Evolutionary conservation across 2,797 vertebrate genomes (phyloP), one percentile per base, ranked within the genome.

Genomic region (Pangasius djambal): DNA sequence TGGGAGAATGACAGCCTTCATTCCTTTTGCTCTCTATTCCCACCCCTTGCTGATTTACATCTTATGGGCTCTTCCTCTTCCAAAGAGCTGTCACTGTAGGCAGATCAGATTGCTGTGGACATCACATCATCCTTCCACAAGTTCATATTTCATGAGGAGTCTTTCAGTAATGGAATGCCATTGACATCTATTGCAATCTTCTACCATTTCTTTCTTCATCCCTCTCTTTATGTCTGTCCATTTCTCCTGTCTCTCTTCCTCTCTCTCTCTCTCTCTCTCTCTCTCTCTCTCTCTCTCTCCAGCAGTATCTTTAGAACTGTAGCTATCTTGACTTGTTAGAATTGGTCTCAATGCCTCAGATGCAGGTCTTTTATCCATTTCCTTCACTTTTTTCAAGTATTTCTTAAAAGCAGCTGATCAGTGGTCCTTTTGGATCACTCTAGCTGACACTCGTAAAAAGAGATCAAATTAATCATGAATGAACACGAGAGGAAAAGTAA

Each of bases 41-140:
- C 85, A n/a, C 81, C 85, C 78, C 31, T 55, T 78, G 59, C 67
- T 90, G 87, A 90, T 87, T 89, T 91, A 90, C 83, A 89, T 86
- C 84, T 77, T 70, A 75, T 85, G 61, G 83, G 50, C 74, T 88
- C 69, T 89, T 86, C 87, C 77, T 86, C 77, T 83, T 90, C 85
- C 83, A 86, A 57, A 69, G 59, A n/a, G 55, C 87, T 90, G 89
- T 90, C 86, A 91, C 52, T 88, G 83, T 40, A 48, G 83, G 86
- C 83, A 89, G 88, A 91, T 90, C 61, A 90, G 87, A 87, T 87
- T 74, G 83, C 69, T 77, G 86, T 89, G 83, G 61, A 90, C 90
- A 83, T 87, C 75, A 85, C 55, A 65, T 44, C 82, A 59, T 88
- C 83, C 86, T 87, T 81, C 50, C 82, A 25, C n/a, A 50, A 85